Evolutionary conservation across 37 sponge, comb jelly and placozoan species (phyloP).

Genomic region (Hexactinellida sp.): DNA sequence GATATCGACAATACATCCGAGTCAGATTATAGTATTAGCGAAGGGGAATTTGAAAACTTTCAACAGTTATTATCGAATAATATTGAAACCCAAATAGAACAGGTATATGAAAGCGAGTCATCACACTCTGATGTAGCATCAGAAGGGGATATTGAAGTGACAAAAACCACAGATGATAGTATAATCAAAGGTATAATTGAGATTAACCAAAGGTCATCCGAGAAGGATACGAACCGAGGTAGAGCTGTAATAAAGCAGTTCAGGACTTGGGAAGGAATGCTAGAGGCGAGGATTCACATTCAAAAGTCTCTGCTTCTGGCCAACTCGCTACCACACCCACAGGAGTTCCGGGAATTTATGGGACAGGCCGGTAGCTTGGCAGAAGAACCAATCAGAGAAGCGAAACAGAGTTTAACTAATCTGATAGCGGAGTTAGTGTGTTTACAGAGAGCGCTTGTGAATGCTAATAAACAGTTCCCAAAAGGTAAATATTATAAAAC

Average conservation of each 20-base stretch:
- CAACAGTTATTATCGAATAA: neutral
- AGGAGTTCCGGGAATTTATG: conserved; percentile 23
- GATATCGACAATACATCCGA: neutral
- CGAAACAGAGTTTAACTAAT: neutral
- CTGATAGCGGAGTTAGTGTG: neutral
- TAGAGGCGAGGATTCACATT: conserved; percentile 59
- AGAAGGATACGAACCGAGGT: neutral
- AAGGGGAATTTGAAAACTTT: neutral
- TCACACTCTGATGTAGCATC: neutral
- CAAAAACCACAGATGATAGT: neutral
- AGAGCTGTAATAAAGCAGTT: neutral
- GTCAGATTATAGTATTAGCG: neutral
- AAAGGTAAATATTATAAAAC: neutral
- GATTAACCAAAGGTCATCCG: neutral
- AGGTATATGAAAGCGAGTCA: neutral
- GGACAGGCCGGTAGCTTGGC: neutral
- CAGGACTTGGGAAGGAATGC: conserved; percentile 40
- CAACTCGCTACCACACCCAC: conserved; percentile 52
- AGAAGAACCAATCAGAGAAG: neutral
- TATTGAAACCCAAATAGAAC: neutral
- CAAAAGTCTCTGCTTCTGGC: conserved; percentile 39
- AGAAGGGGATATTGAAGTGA: neutral
- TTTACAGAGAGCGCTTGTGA: neutral
- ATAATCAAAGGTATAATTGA: neutral
- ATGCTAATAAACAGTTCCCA: neutral